These are phyloP conservation scores for Tenthredo notha DNA, from an alignment of 2,888 invertebrate species.

Conservation along the genomic window DNA sequence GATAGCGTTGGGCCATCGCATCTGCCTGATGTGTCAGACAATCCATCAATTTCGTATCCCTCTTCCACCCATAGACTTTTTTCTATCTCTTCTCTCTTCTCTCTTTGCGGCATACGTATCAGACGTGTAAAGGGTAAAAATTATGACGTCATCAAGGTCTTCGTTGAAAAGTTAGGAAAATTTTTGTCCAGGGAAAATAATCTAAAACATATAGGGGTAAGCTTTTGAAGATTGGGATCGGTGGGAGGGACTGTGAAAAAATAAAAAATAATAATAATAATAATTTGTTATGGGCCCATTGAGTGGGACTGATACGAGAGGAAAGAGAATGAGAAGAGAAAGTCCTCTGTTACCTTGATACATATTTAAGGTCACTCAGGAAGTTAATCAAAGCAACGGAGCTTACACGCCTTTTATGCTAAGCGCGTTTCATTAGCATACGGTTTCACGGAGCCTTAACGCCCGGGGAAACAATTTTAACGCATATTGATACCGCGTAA, in stretches of 20 bases:
- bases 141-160: slow-evolving; percentile 49
- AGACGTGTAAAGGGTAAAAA: slow-evolving; percentile 26
- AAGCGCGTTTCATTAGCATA: slow-evolving; percentile 48
- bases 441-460: slow-evolving; percentile 39
- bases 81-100: not conserved
- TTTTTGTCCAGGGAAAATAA: slow-evolving; percentile 57
- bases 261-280: not conserved
- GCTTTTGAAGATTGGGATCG: not conserved
- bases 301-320: slow-evolving; percentile 17
- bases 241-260: not conserved
- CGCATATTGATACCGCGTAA: slow-evolving; percentile 24
- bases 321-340: slow-evolving; percentile 11
- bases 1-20: slow-evolving; percentile 29
- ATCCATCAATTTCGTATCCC: slow-evolving; percentile 39
- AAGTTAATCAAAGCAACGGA: slow-evolving; percentile 52
- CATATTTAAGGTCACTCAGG: slow-evolving; percentile 52
- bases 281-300: not conserved
- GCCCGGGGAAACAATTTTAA: slow-evolving; percentile 31
- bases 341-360: slow-evolving; percentile 48
- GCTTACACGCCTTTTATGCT: slow-evolving; percentile 53
- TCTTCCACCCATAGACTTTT: not conserved
- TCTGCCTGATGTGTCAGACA: slow-evolving; percentile 43
- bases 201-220: not conserved
- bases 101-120: slow-evolving; percentile 53
- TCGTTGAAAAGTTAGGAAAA: slow-evolving; percentile 58